These are phyloP conservation scores for Argyrosomus japonicus DNA, from an alignment of 2,113 vertebrate species.

Conservation along the genomic window DNA sequence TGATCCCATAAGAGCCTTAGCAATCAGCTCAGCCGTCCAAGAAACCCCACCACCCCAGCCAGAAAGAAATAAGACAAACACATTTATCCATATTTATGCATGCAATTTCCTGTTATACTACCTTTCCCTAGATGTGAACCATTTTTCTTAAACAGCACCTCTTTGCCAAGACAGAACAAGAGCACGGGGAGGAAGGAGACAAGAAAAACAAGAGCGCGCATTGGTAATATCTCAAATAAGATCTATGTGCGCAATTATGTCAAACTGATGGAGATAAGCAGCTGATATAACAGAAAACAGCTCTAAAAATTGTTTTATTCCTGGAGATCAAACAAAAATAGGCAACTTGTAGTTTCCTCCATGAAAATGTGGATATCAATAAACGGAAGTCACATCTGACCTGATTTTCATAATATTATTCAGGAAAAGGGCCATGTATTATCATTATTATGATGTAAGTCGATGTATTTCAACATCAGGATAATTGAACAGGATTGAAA, in stretches of 20 bases:
- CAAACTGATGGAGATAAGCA: not conserved
- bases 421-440: not conserved
- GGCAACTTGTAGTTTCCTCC: not conserved
- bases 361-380: not conserved
- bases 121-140: not conserved
- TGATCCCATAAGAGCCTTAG: slow-evolving; percentile 39
- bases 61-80: slow-evolving; percentile 17
- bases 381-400: not conserved
- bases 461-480: not conserved
- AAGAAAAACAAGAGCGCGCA: not conserved
- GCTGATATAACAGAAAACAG: not conserved
- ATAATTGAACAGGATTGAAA: not conserved
- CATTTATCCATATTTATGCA: slow-evolving; percentile 20
- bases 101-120: slow-evolving; percentile 14
- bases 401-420: not conserved
- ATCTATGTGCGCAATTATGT: not conserved
- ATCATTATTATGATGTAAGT: not conserved
- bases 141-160: not conserved
- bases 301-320: no score
- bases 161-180: slow-evolving; percentile 13
- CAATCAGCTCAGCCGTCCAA: slow-evolving; percentile 34
- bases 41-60: slow-evolving; percentile 10
- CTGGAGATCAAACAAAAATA: not conserved
- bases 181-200: not conserved
- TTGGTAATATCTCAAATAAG: not conserved